A percentile compares a stretch with the other conserved stretches of the same genome.
Evolutionary conservation across 2,113 vertebrate genomes (phyloP).

Genomic region (Prionailurus bengalensis): DNA sequence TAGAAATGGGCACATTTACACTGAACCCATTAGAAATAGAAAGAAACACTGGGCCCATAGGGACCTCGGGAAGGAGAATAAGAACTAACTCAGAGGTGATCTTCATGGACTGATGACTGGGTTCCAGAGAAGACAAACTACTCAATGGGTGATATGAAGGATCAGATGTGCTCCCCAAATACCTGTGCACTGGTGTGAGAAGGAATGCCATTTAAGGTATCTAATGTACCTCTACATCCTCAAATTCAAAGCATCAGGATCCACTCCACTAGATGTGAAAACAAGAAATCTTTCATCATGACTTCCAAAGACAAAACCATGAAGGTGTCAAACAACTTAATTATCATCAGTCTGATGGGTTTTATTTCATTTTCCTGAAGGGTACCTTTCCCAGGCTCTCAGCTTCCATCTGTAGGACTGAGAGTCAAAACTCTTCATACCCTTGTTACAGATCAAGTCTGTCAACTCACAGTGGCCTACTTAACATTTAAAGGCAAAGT

Average conservation of each 20-base stretch:
- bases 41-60: neutral
- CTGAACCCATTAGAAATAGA: neutral
- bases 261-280: neutral
- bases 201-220: neutral
- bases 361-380: slow-evolving; percentile 14
- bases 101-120: neutral
- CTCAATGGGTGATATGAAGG: neutral
- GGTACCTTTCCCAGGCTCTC: neutral
- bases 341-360: neutral
- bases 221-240: neutral
- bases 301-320: neutral
- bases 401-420: neutral
- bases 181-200: neutral
- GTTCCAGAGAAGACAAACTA: neutral
- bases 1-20: neutral
- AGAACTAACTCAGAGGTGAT: neutral
- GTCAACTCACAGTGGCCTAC: neutral
- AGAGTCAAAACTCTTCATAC: neutral
- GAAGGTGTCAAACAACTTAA: neutral
- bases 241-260: neutral
- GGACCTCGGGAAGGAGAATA: neutral
- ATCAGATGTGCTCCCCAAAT: slow-evolving; percentile 28
- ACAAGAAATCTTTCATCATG: neutral
- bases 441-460: neutral
- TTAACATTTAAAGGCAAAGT: neutral